A percentile compares a stretch with the other conserved stretches of the same genome.
Evolutionary conservation across 2,113 vertebrate genomes (phyloP).

Genomic region (Furnarius figulus): DNA sequence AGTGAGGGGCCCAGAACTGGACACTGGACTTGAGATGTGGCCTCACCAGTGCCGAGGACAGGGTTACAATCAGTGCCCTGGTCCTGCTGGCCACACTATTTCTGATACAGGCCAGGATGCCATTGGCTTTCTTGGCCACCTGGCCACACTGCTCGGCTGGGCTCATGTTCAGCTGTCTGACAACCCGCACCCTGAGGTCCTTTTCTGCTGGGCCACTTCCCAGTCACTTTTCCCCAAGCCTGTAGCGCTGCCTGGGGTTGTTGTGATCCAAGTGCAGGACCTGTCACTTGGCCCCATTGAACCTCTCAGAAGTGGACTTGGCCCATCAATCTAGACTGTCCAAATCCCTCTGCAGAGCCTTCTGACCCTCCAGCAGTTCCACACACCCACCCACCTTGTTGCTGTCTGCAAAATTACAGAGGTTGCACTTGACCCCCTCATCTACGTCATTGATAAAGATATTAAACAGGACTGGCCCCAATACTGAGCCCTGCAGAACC

Average conservation of each 20-base stretch:
- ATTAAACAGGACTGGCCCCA: neutral
- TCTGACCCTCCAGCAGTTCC: neutral
- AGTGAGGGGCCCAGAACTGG: neutral
- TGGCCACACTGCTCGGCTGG: neutral
- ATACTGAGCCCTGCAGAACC: neutral
- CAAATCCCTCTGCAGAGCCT: neutral
- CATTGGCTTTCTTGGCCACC: neutral
- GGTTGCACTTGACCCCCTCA: neutral
- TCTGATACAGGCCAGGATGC: neutral
- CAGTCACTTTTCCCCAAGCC: neutral
- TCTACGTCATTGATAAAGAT: neutral
- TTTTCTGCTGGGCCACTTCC: neutral
- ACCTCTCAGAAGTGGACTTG: neutral
- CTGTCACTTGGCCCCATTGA: neutral
- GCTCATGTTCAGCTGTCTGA: neutral
- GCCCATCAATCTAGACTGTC: neutral
- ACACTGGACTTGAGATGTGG: neutral
- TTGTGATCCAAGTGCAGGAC: neutral
- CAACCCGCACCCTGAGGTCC: neutral
- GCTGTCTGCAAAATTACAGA: neutral
- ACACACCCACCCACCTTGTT: rapidly evolving
- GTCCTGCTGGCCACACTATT: neutral
- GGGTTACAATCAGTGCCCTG: neutral
- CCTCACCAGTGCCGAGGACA: neutral
- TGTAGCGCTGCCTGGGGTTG: neutral